Conservation (phyloP, 1,140 invertebrate genomes). For the Tetramorium alpestre region DNA sequence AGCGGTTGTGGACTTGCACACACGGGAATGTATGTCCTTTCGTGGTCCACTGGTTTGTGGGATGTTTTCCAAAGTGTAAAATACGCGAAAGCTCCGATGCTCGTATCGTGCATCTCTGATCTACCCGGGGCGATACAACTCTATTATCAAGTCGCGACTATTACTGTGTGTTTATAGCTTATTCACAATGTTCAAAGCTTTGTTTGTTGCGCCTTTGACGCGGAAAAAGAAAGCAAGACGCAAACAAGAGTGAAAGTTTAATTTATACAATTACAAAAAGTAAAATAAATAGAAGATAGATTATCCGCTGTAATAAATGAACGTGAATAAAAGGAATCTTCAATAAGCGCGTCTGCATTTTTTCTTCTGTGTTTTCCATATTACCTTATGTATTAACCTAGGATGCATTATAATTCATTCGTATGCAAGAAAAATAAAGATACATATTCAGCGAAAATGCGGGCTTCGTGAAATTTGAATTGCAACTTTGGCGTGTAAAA, state of each 20-base stretch:
- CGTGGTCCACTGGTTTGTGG: background rate
- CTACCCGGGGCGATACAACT: slow-evolving; percentile 26
- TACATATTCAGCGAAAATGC: background rate
- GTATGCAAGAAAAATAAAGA: background rate
- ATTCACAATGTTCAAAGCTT: background rate
- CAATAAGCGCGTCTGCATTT: background rate
- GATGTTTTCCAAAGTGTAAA: slow-evolving; percentile 39
- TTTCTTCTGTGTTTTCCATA: background rate
- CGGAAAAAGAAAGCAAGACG: background rate
- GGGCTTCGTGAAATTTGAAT: background rate
- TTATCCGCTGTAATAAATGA: background rate
- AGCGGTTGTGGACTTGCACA: background rate
- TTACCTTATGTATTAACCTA: background rate
- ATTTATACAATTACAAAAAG: background rate
- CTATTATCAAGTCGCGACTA: slow-evolving; percentile 28
- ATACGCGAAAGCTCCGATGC: slow-evolving; percentile 36
- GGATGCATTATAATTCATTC: background rate
- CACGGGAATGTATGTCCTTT: slow-evolving; percentile 12
- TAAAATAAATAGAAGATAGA: background rate
- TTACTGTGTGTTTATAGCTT: background rate
- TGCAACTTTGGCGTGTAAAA: background rate
- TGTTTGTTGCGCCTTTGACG: background rate
- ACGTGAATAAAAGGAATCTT: background rate
- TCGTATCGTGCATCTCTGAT: slow-evolving; percentile 11
- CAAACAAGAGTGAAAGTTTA: background rate